Percentiles rank a stretch among this genome's conserved stretches.
Evolutionary conservation across 2,797 vertebrate species (phyloP).

Genomic region (Trachurus trachurus): DNA sequence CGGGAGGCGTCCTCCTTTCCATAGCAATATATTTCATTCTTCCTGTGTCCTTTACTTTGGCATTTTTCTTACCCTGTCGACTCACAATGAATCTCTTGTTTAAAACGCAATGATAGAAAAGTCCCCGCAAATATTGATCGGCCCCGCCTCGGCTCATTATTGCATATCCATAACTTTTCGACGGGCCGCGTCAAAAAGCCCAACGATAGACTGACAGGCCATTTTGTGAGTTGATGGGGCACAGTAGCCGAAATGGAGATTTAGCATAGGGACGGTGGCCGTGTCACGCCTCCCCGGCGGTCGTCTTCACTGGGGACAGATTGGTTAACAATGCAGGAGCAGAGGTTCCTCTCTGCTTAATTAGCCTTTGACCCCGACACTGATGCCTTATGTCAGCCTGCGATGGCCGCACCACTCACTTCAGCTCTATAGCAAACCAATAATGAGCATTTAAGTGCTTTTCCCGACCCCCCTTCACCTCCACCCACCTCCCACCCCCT

Average conservation of each 20-base stretch:
- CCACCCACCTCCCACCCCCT: background rate
- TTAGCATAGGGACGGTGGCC: slow-evolving; percentile 73
- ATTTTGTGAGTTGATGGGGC: slow-evolving; percentile 84
- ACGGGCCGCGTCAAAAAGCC: slow-evolving; percentile 64
- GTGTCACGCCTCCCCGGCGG: slow-evolving; percentile 73
- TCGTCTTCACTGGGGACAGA: slow-evolving; percentile 84
- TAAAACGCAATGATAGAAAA: slow-evolving; percentile 80
- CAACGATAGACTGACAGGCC: slow-evolving; percentile 80
- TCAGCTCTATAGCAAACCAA: slow-evolving; percentile 66
- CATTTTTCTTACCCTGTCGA: slow-evolving; percentile 81
- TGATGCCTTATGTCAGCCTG: slow-evolving; percentile 82
- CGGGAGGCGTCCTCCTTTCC: slow-evolving; percentile 64
- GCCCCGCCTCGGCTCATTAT: slow-evolving; percentile 80
- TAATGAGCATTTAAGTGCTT: slow-evolving; percentile 81
- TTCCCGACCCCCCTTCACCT: background rate
- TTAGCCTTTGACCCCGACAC: slow-evolving; percentile 88
- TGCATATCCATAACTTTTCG: slow-evolving; percentile 86
- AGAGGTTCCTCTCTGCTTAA: slow-evolving; percentile 86
- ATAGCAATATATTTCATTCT: slow-evolving; percentile 73
- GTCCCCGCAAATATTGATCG: slow-evolving; percentile 78
- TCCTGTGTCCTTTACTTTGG: slow-evolving; percentile 80
- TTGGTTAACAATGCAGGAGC: slow-evolving; percentile 88
- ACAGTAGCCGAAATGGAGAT: slow-evolving; percentile 81
- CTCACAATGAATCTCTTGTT: slow-evolving; percentile 82
- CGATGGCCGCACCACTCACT: slow-evolving; percentile 44